Evolutionary conservation across 1,140 invertebrate genomes (phyloP).

Genomic region (Neomicropteryx cornuta): DNA sequence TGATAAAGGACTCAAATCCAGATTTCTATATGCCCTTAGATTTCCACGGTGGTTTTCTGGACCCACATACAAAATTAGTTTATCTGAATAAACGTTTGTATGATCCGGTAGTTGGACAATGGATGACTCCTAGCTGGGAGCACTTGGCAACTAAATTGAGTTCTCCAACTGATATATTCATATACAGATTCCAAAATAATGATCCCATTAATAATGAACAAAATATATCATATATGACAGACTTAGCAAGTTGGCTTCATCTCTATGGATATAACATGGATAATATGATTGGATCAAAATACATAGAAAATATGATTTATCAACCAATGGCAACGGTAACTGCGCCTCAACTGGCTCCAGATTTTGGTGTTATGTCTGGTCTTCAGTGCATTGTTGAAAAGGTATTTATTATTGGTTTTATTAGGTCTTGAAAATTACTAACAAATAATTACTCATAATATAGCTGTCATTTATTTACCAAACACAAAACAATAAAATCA

Average conservation of each 20-base stretch:
- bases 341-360: conserved; percentile 65
- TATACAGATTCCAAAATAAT: conserved; percentile 85
- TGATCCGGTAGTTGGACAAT: conserved; percentile 86
- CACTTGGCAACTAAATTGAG: conserved; percentile 68
- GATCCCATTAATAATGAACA: conserved; percentile 79
- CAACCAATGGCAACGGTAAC: conserved; percentile 63
- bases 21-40: conserved; percentile 85
- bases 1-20: conserved; percentile 82
- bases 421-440: no score
- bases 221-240: conserved; percentile 71
- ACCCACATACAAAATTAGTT: conserved; percentile 73
- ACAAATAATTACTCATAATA: no score
- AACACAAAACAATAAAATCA: no score
- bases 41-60: conserved; percentile 83
- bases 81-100: conserved; percentile 79
- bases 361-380: conserved; percentile 80
- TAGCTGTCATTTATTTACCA: no score
- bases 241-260: conserved; percentile 72
- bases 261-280: conserved; percentile 80
- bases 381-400: conserved; percentile 78
- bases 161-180: conserved; percentile 79
- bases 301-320: conserved; percentile 64
- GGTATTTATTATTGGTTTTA: conserved; percentile 33
- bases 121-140: conserved; percentile 90
- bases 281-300: conserved; percentile 74